Conservation (phyloP, 2,888 invertebrate genomes). For the Drosophila vallismaia region DNA sequence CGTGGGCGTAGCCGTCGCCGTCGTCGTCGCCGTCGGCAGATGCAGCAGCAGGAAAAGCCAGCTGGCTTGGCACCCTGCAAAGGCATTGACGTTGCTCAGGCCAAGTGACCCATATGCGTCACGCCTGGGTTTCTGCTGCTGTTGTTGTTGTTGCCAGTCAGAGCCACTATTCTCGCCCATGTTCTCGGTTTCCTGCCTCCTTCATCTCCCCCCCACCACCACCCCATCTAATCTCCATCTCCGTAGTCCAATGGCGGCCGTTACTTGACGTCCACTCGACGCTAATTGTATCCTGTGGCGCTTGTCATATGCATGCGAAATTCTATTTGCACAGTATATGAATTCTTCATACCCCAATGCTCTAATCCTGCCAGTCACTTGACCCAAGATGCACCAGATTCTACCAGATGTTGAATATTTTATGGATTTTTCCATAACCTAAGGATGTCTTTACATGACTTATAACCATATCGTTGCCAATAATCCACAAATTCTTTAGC, state of each 20-base stretch:
- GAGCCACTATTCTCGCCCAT: conserved; percentile 29
- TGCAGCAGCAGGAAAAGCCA: conserved; percentile 23
- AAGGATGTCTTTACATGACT: neutral
- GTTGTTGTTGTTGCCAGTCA: conserved; percentile 16
- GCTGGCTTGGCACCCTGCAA: conserved; percentile 32
- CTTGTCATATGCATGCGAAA: conserved; percentile 32
- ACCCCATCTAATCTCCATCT: neutral
- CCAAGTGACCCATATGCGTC: conserved; percentile 45
- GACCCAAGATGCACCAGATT: conserved; percentile 21
- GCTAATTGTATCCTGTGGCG: conserved; percentile 57
- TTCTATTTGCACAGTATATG: conserved; percentile 17
- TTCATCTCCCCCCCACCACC: neutral
- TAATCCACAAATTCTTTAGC: neutral
- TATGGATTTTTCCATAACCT: neutral
- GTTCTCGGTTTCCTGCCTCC: conserved; percentile 13
- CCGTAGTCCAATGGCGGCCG: conserved; percentile 8
- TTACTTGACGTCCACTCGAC: conserved; percentile 49
- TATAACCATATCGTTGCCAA: neutral
- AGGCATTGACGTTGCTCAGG: conserved; percentile 26
- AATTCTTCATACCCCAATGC: neutral
- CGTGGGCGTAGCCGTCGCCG: conserved; percentile 36
- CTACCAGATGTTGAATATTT: conserved; percentile 20
- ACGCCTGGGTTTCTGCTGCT: conserved; percentile 8
- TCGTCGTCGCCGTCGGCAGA: conserved; percentile 40
- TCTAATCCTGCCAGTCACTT: conserved; percentile 3